phyloP scores from a whole-genome alignment of 2,113 vertebrate species.

The Orcinus orca region DNA sequence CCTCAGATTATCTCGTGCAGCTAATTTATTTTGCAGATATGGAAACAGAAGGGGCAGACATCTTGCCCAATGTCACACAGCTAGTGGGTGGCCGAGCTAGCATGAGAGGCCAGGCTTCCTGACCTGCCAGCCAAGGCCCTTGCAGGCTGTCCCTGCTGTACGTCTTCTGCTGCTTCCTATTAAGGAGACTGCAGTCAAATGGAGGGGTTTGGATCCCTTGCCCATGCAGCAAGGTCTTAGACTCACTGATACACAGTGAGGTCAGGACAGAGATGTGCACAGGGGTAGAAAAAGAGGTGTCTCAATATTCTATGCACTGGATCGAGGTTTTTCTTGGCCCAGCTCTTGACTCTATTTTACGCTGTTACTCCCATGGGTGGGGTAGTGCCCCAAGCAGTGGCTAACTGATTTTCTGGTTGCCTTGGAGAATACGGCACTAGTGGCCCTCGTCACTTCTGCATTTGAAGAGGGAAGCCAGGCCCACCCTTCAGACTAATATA shows the following conservation, averaged over 20 bases:
- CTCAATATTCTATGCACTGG: background rate
- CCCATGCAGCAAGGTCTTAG: background rate
- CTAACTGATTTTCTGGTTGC: background rate
- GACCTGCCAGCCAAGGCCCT: background rate
- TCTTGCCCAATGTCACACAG: background rate
- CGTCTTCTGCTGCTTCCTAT: background rate
- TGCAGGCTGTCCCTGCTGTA: background rate
- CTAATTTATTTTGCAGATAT: background rate
- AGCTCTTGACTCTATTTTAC: background rate
- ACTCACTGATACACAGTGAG: background rate
- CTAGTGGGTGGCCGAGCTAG: background rate
- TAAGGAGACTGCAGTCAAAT: background rate
- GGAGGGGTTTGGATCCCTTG: background rate
- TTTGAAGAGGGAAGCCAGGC: background rate
- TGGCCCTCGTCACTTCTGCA: background rate
- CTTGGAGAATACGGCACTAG: background rate
- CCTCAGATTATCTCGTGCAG: background rate
- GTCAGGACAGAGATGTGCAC: background rate
- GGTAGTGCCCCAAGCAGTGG: background rate
- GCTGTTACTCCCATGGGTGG: background rate
- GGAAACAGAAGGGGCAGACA: background rate
- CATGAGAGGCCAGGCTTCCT: background rate
- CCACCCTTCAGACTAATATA: background rate
- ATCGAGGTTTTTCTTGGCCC: background rate
- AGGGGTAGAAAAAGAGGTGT: background rate